A percentile compares a stretch with the other conserved stretches of the same genome.
Conservation (phyloP, 1,140 invertebrate species). For the Hestina assimilis region DNA sequence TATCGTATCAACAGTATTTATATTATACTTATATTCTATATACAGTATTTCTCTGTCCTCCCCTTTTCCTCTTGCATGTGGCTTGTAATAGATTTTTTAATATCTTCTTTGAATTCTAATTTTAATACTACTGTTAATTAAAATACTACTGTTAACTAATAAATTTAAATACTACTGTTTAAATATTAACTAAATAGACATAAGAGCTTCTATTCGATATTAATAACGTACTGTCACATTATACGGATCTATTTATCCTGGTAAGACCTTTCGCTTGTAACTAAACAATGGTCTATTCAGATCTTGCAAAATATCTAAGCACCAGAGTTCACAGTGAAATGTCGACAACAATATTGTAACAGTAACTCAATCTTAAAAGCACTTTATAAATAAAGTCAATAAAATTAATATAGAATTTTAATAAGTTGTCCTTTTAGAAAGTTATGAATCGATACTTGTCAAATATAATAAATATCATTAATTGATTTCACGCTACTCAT, state of each 20-base stretch:
- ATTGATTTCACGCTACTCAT: too few species aligned
- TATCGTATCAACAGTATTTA: too few species aligned
- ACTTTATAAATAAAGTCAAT: not conserved
- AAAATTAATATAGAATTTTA: not conserved
- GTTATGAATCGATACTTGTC: too few species aligned
- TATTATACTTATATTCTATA: too few species aligned
- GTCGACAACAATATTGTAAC: slow-evolving; percentile 38
- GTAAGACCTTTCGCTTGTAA: slow-evolving; percentile 34
- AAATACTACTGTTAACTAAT: too few species aligned
- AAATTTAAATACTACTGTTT: not conserved
- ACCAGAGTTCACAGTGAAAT: slow-evolving; percentile 47
- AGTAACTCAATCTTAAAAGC: slow-evolving; percentile 28
- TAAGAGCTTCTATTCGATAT: slow-evolving; percentile 28
- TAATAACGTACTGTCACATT: slow-evolving; percentile 50
- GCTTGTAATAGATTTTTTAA: too few species aligned
- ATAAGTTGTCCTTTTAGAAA: too few species aligned
- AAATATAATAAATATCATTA: too few species aligned
- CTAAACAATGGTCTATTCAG: slow-evolving; percentile 50
- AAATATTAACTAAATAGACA: not conserved
- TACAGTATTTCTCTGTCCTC: too few species aligned
- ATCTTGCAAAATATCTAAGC: slow-evolving; percentile 54
- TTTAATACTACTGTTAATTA: too few species aligned
- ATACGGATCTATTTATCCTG: slow-evolving; percentile 55
- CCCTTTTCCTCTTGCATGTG: too few species aligned
- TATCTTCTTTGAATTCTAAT: too few species aligned